Base-by-base conservation (phyloP, 2,888 invertebrate genomes). In the Drosophila affinis region DNA sequence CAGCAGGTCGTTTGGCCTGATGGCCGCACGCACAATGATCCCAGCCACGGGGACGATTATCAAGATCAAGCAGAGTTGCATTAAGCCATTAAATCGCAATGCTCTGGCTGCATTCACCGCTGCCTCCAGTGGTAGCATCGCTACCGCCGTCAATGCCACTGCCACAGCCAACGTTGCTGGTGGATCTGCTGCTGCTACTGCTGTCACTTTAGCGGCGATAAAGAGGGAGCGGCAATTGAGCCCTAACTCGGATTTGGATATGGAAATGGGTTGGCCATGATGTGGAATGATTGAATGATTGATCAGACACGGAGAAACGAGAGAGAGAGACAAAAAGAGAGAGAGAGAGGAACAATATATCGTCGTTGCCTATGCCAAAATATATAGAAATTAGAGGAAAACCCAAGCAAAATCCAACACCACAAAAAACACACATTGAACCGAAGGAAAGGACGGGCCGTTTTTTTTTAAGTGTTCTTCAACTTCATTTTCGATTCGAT, bases 341-440 rank as follows among this genome's bases (percentile, higher is more conserved):
- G 12, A 18, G 52, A 21, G 39, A 55, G 39, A 34, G 14, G 55
- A 55, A 62, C 14, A 48, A 55, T 47, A 44, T 49, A 57, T 49
- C 32, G 39, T 39, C 32, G 81, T 77, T 81, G 86, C 74, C 79
- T 72, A 82, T 79, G 87, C 77, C 86, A 77, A 81, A 86, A 65
- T 70, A 39, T 56, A 59, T 18, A 60, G 51, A 58, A 70, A 59
- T 46, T 48, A 58, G 9, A 44, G 9, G 39, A 24, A 45, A 6
- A 5, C 34, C 34, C 34, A 34, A 34, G 4, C 47, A 46, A 34
- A 12, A 34, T 10, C 39, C 9, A 9, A 34, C 6, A 48, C 51
- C 27, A 39, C 27, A 54, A 32, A 32, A 65, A 9, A 68, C 21
- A 44, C 47, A 48, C 10, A 48, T 49, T 55, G n/a, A 17, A 59